Conservation (phyloP, 2,797 vertebrate genomes). For the Manis crassicaudata region DNA sequence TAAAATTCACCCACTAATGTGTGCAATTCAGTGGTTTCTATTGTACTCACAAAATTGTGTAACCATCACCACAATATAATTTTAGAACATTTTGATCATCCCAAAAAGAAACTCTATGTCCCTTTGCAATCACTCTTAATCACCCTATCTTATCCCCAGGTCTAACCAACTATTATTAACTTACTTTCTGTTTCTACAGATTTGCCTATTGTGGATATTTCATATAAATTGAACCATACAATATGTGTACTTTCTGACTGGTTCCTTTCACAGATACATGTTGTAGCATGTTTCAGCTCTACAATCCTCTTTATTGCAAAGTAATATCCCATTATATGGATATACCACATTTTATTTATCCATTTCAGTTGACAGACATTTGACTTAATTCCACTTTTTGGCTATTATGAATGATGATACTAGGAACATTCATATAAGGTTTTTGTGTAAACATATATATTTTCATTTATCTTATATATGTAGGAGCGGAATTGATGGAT, state of each 20-base stretch:
- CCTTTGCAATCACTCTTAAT: background rate
- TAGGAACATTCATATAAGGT: background rate
- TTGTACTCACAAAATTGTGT: background rate
- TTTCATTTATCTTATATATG: background rate
- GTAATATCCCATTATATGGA: background rate
- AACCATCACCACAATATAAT: background rate
- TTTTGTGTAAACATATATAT: background rate
- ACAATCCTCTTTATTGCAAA: background rate
- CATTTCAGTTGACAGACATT: background rate
- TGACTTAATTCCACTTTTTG: background rate
- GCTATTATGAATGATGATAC: background rate
- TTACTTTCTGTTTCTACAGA: background rate
- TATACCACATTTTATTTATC: background rate
- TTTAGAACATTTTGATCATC: background rate
- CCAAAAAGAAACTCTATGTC: background rate
- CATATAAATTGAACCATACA: background rate
- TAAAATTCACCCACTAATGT: background rate
- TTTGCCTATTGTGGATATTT: background rate
- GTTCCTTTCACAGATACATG: background rate
- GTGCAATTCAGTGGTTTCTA: background rate
- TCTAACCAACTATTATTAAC: background rate
- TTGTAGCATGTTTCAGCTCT: background rate
- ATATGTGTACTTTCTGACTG: background rate
- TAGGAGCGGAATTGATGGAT: background rate
- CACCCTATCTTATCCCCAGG: background rate